phyloP scores from a whole-genome alignment of 2,797 vertebrate species.

The Coilia nasus region DNA sequence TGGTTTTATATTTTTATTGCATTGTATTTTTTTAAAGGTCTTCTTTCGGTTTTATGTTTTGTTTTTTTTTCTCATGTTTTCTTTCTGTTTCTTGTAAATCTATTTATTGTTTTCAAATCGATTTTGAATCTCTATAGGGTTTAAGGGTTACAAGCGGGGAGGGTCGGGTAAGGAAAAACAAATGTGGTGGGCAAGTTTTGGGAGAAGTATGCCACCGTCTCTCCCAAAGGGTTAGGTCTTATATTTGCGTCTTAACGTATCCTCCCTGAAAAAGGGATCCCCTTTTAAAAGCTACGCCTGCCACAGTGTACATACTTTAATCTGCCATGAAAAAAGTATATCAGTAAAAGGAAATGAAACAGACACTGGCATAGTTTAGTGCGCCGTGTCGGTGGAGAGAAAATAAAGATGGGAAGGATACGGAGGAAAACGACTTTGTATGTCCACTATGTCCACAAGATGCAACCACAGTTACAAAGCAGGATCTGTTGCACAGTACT shows the following conservation, averaged over 20 bases:
- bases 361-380: neutral
- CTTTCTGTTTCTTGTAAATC: conserved; percentile 40
- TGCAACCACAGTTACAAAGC: conserved; percentile 12
- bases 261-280: neutral
- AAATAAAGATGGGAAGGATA: neutral
- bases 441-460: neutral
- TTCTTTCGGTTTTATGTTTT: neutral
- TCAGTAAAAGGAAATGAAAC: neutral
- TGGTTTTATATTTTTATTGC: conserved; percentile 51
- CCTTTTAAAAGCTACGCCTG: neutral
- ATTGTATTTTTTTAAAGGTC: conserved; percentile 35
- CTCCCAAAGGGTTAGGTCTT: neutral
- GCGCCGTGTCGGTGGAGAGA: neutral
- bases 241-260: neutral
- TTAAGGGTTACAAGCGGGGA: conserved; percentile 18
- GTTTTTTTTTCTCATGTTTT: neutral
- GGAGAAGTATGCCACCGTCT: neutral
- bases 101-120: conserved; percentile 48
- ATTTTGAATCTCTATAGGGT: conserved; percentile 32
- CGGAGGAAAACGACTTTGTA: neutral
- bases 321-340: neutral
- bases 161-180: neutral
- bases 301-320: conserved; percentile 13
- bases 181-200: neutral
- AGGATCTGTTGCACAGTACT: neutral